These are phyloP conservation scores for Ophthalmolycus amberensis DNA, from an alignment of 2,113 vertebrate genomes.

Conservation along the genomic window DNA sequence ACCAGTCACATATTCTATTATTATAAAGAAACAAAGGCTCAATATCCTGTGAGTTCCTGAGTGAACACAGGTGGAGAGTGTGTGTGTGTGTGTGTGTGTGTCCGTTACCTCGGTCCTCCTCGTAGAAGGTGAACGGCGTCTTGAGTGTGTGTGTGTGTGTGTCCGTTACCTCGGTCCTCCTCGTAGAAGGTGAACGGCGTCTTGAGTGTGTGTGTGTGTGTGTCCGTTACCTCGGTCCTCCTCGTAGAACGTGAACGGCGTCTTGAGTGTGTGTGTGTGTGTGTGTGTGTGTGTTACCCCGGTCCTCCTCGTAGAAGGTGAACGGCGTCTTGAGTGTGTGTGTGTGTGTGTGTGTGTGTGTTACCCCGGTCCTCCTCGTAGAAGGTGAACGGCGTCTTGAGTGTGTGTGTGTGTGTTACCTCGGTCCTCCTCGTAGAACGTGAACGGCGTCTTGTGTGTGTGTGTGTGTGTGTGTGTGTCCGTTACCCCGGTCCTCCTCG, in stretches of 20 bases:
- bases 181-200: conserved; percentile 20
- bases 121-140: conserved; percentile 3
- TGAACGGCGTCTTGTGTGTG: conserved; percentile 53
- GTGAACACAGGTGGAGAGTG: too few species aligned
- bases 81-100: background rate
- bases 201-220: conserved; percentile 52
- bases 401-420: conserved; percentile 74
- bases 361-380: conserved; percentile 82
- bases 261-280: conserved; percentile 68
- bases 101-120: conserved; percentile 81
- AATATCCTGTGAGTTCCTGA: too few species aligned
- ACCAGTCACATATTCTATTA: too few species aligned
- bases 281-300: conserved; percentile 74
- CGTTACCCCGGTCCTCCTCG: conserved; percentile 81
- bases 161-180: conserved; percentile 80
- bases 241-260: conserved; percentile 13
- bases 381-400: conserved; percentile 29
- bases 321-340: conserved; percentile 56
- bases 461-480: background rate
- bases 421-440: conserved; percentile 70
- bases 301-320: conserved; percentile 62
- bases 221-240: conserved; percentile 80
- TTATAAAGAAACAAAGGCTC: too few species aligned
- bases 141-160: conserved; percentile 52
- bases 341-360: background rate